Evolutionary conservation across 2,888 invertebrate genomes (phyloP).

Genomic region (Pherbina coryleti): DNA sequence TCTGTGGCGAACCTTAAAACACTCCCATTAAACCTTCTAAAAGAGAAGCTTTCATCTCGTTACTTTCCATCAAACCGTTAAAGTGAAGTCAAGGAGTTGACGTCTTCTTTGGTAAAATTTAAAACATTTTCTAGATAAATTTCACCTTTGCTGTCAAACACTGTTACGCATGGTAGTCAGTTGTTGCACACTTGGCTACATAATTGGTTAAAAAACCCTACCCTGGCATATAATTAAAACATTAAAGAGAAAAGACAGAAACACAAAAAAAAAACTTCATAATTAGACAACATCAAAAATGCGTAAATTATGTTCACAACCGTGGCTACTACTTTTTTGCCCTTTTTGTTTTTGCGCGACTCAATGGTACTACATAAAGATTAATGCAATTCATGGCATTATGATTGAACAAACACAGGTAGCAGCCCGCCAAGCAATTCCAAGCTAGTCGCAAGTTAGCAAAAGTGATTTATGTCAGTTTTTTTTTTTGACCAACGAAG

Average conservation of each 20-base stretch:
- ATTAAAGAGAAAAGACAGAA: neutral
- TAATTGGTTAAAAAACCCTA: neutral
- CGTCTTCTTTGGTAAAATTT: too few relatives aligned
- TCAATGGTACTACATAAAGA: neutral
- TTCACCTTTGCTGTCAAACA: neutral
- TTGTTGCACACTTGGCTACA: neutral
- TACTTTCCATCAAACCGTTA: too few relatives aligned
- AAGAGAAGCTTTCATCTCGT: too few relatives aligned
- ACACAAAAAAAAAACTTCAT: neutral
- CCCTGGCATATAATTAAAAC: neutral
- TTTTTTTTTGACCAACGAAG: neutral
- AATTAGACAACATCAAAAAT: neutral
- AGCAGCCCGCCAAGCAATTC: neutral
- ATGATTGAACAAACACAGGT: slow-evolving; percentile 3
- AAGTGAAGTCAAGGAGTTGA: too few relatives aligned
- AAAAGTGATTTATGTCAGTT: slow-evolving; percentile 1
- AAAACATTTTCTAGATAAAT: too few relatives aligned
- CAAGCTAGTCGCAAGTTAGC: neutral
- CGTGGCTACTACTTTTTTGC: neutral
- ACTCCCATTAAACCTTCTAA: too few relatives aligned
- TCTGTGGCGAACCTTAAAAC: too few relatives aligned
- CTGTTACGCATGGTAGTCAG: neutral
- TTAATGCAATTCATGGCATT: slow-evolving; percentile 25
- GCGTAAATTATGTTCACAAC: neutral
- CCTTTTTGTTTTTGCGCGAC: neutral